Evolutionary conservation across 2,888 invertebrate genomes (phyloP).

Genomic region (Aplocera efformata): DNA sequence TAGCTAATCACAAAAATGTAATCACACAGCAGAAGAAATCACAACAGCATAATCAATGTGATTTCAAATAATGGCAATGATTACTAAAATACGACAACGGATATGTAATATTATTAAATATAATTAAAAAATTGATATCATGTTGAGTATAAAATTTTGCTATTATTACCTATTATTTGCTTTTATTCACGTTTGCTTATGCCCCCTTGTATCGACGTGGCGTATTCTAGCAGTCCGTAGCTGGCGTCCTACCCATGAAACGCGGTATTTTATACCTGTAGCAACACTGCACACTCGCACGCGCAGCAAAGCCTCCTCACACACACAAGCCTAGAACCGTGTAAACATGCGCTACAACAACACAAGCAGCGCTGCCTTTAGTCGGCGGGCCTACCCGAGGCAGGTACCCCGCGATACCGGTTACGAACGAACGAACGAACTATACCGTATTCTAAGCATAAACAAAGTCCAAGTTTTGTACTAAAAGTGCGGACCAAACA

Average conservation of each 20-base stretch:
- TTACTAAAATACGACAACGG: no score
- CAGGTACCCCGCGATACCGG: conserved; percentile 66
- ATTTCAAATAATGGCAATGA: no score
- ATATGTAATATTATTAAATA: no score
- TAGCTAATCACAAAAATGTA: no score
- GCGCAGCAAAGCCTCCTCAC: conserved; percentile 54
- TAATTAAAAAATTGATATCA: no score
- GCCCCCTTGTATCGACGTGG: no score
- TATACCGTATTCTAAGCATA: conserved; percentile 36
- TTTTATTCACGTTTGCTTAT: no score
- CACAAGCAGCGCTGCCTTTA: conserved; percentile 26
- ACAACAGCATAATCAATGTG: no score
- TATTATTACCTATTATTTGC: no score
- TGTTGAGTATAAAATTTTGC: no score
- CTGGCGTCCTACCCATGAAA: neutral
- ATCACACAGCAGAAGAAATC: no score
- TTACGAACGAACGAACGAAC: conserved; percentile 76
- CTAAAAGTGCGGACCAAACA: conserved; percentile 32
- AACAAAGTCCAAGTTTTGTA: conserved; percentile 22
- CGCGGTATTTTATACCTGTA: conserved; percentile 24
- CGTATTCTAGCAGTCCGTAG: conserved; percentile 12
- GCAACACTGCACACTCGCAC: conserved; percentile 47
- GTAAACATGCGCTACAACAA: conserved; percentile 41
- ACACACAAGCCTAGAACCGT: conserved; percentile 42
- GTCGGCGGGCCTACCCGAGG: conserved; percentile 53